phyloP scores from a whole-genome alignment of 2,113 vertebrate genomes.

The Osmerus mordax region DNA sequence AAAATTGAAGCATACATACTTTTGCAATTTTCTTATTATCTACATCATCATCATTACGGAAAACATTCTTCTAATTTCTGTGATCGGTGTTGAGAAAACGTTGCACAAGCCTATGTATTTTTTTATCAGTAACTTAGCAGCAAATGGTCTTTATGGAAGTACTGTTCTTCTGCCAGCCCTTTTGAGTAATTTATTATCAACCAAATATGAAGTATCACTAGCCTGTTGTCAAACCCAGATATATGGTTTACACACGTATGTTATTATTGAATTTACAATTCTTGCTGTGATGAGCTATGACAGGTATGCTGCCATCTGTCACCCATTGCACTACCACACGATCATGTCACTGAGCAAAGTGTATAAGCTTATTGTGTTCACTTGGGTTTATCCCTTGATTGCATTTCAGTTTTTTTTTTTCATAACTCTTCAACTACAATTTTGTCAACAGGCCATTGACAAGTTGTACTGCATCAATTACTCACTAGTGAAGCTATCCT shows the following conservation, averaged over 20 bases:
- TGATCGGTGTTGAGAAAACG: slow-evolving; percentile 41
- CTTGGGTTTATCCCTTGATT: slow-evolving; percentile 48
- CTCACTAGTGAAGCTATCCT: slow-evolving; percentile 51
- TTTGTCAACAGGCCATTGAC: slow-evolving; percentile 43
- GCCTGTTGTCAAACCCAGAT: slow-evolving; percentile 45
- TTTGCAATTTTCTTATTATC: slow-evolving; percentile 47
- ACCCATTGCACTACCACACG: slow-evolving; percentile 51
- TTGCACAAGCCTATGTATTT: slow-evolving; percentile 59
- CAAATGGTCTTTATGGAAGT: slow-evolving; percentile 52
- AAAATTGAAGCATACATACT: slow-evolving; percentile 34
- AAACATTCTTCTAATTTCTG: slow-evolving; percentile 41
- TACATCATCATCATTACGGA: slow-evolving; percentile 45
- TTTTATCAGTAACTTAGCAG: slow-evolving; percentile 54
- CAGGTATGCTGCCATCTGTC: slow-evolving; percentile 58
- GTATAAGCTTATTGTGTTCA: slow-evolving; percentile 37
- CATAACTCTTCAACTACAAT: slow-evolving; percentile 45
- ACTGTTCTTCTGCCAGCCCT: slow-evolving; percentile 47
- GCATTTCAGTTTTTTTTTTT: slow-evolving; percentile 36
- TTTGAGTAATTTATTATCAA: slow-evolving; percentile 36
- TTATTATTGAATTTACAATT: slow-evolving; percentile 52
- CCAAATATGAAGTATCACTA: slow-evolving; percentile 40
- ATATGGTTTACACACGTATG: slow-evolving; percentile 54
- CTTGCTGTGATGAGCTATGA: slow-evolving; percentile 62
- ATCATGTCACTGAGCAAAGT: slow-evolving; percentile 50
- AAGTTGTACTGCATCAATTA: slow-evolving; percentile 51